These are phyloP conservation scores for Phylloscopus collybita DNA, from an alignment of 2,797 vertebrate species.

Conservation along the genomic window DNA sequence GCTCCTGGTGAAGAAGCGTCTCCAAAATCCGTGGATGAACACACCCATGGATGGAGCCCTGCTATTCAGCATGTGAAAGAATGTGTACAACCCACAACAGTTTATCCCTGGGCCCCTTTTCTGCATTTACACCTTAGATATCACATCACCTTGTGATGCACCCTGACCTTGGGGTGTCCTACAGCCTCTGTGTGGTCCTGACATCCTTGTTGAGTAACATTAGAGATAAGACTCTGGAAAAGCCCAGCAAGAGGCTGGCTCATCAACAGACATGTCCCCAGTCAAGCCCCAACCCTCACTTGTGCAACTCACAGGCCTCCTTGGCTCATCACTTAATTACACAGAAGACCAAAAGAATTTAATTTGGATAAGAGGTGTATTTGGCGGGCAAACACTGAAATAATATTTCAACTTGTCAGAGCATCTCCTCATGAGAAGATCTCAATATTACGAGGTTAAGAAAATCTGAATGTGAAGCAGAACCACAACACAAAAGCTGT, in stretches of 20 bases:
- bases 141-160: neutral
- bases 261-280: neutral
- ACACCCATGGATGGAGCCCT: neutral
- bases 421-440: neutral
- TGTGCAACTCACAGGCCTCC: neutral
- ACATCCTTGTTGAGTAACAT: neutral
- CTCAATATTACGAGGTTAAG: slow-evolving; percentile 24
- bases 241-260: neutral
- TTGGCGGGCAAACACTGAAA: neutral
- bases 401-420: slow-evolving; percentile 42
- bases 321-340: fast-evolving
- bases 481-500: slow-evolving; percentile 45
- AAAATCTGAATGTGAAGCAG: slow-evolving; percentile 18
- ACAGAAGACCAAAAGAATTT: neutral
- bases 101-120: neutral
- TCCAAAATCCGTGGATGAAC: neutral
- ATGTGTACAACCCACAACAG: fast-evolving
- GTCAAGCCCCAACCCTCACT: neutral
- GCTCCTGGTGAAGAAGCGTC: neutral
- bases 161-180: fast-evolving
- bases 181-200: neutral
- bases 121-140: neutral
- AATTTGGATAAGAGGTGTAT: neutral
- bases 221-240: neutral
- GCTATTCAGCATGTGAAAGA: fast-evolving